Conservation (phyloP, 2,888 invertebrate species). For the Linyphia triangularis region DNA sequence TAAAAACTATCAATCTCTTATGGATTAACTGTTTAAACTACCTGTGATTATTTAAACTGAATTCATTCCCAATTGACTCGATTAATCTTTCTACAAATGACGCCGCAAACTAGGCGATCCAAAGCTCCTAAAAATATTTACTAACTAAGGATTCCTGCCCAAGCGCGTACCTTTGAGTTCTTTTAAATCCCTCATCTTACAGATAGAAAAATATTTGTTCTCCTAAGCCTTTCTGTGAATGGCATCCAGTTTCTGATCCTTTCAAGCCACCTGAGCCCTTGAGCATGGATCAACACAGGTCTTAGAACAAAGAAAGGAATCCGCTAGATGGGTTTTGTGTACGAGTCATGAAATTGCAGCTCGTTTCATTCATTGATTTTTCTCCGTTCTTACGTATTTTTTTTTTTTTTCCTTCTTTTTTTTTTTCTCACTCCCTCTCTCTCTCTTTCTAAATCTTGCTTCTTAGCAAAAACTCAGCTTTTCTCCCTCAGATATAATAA, state of each 20-base stretch:
- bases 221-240: slow-evolving; percentile 12
- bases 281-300: slow-evolving; percentile 18
- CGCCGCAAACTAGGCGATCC: too few relatives aligned
- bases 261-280: slow-evolving; percentile 37
- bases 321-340: neutral
- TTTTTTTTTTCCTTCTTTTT: neutral
- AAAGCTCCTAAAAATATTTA: too few relatives aligned
- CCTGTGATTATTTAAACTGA: too few relatives aligned
- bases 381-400: neutral
- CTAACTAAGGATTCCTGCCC: neutral
- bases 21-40: too few relatives aligned
- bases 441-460: neutral
- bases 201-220: neutral
- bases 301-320: slow-evolving; percentile 25
- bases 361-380: neutral
- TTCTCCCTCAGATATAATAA: neutral
- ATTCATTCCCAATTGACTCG: too few relatives aligned
- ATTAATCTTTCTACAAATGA: too few relatives aligned
- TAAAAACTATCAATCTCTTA: too few relatives aligned
- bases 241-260: slow-evolving; percentile 47
- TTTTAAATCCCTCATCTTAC: neutral
- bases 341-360: neutral
- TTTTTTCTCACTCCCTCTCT: slow-evolving; percentile 13
- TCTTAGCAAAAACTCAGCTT: neutral
- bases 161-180: neutral